Evolutionary conservation across 2,113 vertebrate genomes (phyloP).

Genomic region (Marmota flaviventris): DNA sequence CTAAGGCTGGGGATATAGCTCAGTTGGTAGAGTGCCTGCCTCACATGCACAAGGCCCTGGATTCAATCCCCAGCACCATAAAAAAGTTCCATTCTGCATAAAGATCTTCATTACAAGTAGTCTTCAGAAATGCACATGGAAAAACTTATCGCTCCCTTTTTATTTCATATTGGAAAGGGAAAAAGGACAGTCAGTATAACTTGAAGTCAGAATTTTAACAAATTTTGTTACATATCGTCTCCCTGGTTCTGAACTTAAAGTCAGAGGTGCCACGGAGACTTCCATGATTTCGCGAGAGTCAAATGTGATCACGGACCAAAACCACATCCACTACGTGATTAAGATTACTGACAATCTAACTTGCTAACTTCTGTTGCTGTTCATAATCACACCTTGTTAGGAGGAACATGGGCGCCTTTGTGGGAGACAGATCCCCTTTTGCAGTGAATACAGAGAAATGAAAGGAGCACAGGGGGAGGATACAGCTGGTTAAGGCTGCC

Average conservation of each 20-base stretch:
- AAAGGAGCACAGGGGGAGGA: fast-evolving
- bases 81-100: background rate
- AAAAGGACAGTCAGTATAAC: background rate
- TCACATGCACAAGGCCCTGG: too few relatives aligned
- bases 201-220: constrained; percentile 19
- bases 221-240: background rate
- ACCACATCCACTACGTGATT: background rate
- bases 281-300: background rate
- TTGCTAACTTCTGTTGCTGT: background rate
- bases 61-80: too few relatives aligned
- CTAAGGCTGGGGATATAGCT: background rate
- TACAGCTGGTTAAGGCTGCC: background rate
- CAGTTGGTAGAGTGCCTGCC: too few relatives aligned
- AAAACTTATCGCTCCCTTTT: background rate
- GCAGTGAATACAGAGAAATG: background rate
- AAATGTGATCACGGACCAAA: background rate
- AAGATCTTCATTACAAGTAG: constrained; percentile 7
- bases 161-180: background rate
- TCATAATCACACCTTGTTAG: background rate
- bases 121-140: background rate
- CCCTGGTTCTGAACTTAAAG: background rate
- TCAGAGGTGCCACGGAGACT: background rate
- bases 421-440: background rate
- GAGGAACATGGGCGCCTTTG: background rate
- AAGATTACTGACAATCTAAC: background rate